Percentiles rank a stretch among this genome's conserved stretches.
phyloP scores from a whole-genome alignment of 2,113 vertebrate genomes.

The Ochotona curzoniae region DNA sequence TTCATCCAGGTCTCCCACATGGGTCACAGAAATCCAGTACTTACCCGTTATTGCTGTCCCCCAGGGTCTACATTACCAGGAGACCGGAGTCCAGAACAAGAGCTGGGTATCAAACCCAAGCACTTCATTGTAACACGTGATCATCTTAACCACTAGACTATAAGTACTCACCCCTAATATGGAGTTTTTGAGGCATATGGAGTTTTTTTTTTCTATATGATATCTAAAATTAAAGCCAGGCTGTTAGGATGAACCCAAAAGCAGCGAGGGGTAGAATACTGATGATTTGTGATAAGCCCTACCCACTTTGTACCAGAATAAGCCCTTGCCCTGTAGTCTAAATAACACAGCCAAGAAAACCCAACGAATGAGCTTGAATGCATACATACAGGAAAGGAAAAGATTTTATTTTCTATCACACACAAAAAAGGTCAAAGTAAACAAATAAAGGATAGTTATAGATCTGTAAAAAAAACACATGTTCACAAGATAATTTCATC shows the following conservation, averaged over 20 bases:
- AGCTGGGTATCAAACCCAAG: no score
- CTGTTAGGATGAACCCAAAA: not conserved
- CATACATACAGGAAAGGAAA: not conserved
- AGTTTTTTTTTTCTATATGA: constrained; percentile 23
- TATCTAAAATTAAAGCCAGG: constrained; percentile 47
- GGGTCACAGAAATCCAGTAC: no score
- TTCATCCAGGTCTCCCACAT: no score
- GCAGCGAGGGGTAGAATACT: not conserved
- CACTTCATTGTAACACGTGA: no score
- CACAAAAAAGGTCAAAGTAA: not conserved
- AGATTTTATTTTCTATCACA: constrained; percentile 35
- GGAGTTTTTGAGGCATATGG: constrained; percentile 16
- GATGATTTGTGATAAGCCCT: not conserved
- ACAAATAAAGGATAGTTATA: not conserved
- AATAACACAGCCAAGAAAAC: not conserved
- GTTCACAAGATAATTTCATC: not conserved
- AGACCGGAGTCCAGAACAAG: no score
- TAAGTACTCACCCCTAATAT: no score
- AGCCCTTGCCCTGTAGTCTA: not conserved
- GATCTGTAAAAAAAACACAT: not conserved
- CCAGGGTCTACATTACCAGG: no score
- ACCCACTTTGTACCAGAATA: not conserved
- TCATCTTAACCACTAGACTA: no score
- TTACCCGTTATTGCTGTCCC: no score
- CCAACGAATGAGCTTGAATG: not conserved